phyloP scores from a whole-genome alignment of 2,113 vertebrate species.

The Heptranchias perlo region DNA sequence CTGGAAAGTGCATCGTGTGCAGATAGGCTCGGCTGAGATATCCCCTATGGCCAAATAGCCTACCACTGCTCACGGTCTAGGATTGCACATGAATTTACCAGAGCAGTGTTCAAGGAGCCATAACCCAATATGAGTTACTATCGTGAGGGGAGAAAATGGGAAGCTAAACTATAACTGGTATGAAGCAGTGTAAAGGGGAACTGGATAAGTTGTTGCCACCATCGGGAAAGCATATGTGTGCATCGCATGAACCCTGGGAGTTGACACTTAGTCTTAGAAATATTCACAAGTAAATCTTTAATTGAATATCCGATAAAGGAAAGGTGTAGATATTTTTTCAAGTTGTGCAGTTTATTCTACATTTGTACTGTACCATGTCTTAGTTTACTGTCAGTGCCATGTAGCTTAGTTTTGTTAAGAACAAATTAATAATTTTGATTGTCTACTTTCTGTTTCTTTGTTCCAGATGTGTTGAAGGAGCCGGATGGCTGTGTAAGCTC shows the following conservation, averaged over 20 bases:
- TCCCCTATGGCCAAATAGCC: neutral
- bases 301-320: neutral
- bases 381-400: neutral
- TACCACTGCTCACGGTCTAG: neutral
- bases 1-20: neutral
- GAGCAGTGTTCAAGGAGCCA: neutral
- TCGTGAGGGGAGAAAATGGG: neutral
- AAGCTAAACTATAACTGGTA: neutral
- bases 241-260: neutral
- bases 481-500: slow-evolving; percentile 14
- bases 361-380: neutral
- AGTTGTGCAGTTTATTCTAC: neutral
- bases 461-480: slow-evolving; percentile 1
- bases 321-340: neutral
- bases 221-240: neutral
- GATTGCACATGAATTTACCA: neutral
- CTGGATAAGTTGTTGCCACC: neutral
- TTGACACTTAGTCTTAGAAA: neutral
- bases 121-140: neutral
- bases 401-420: neutral
- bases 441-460: neutral
- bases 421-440: neutral
- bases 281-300: neutral
- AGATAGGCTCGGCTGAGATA: neutral
- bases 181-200: neutral